phyloP scores from a whole-genome alignment of 2,113 vertebrate genomes.

The Shinisaurus crocodilurus region DNA sequence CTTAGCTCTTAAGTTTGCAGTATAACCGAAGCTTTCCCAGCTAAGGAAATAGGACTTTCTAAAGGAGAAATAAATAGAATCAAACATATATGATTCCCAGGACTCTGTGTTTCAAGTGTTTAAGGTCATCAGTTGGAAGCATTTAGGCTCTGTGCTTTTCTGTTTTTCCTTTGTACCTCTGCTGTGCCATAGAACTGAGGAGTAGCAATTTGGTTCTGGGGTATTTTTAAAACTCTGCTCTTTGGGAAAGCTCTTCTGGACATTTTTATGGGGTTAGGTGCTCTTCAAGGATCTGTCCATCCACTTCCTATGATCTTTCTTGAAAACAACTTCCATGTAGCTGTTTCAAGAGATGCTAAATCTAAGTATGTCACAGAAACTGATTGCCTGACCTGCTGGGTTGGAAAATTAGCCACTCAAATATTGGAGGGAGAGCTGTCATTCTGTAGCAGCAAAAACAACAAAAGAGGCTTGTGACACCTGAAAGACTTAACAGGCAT shows the following conservation, averaged over 20 bases:
- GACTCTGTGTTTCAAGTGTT: not conserved
- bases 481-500: not conserved
- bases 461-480: not conserved
- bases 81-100: not conserved
- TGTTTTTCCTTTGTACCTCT: fast-evolving
- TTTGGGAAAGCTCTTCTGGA: not conserved
- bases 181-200: not conserved
- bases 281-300: not conserved
- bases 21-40: not conserved
- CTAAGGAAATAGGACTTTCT: not conserved
- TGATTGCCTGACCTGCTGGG: not conserved
- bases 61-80: not conserved
- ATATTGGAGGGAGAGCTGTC: not conserved
- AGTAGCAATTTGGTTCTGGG: not conserved
- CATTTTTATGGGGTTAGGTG: not conserved
- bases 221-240: not conserved
- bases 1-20: not conserved
- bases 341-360: not conserved
- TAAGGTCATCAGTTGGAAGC: not conserved
- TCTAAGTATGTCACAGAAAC: not conserved
- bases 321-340: not conserved
- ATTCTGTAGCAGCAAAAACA: not conserved
- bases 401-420: not conserved
- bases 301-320: not conserved
- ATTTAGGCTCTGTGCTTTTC: not conserved